These are phyloP conservation scores for Muscicapa comitata DNA, from an alignment of 2,797 vertebrate genomes.

Conservation along the genomic window DNA sequence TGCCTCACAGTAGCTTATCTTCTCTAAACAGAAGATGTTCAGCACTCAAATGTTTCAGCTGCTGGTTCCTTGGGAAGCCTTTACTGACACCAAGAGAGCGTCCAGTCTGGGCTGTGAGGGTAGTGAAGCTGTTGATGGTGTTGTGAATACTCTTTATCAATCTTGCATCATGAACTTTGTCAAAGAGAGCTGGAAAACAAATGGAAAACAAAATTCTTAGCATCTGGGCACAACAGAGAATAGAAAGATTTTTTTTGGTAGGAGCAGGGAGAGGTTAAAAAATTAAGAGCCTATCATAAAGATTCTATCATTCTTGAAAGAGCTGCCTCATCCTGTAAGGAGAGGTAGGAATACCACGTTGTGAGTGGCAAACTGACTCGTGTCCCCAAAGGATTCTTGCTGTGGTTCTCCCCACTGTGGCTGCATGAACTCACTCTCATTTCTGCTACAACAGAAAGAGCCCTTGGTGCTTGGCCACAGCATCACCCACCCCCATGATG, in stretches of 20 bases:
- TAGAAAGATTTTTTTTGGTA: not conserved
- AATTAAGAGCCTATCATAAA: not conserved
- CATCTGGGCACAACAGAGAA: not conserved
- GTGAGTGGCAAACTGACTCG: not conserved
- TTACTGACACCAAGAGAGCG: accelerated
- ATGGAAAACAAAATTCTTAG: not conserved
- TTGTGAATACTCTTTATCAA: not conserved
- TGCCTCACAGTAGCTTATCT: not conserved
- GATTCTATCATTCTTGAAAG: not conserved
- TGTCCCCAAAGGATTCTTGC: accelerated
- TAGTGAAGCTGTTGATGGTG: not conserved
- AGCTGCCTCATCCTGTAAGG: not conserved
- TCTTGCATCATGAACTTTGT: not conserved
- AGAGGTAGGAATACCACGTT: not conserved
- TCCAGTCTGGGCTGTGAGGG: not conserved
- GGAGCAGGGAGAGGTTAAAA: not conserved
- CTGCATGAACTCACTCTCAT: not conserved
- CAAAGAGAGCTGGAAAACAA: not conserved
- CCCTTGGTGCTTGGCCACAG: not conserved
- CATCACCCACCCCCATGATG: accelerated
- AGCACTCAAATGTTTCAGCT: not conserved
- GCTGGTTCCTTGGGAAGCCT: not conserved
- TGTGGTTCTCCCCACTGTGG: not conserved
- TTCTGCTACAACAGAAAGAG: not conserved
- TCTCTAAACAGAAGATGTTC: not conserved